These are phyloP conservation scores for Orientallactaga bullata DNA, from an alignment of 2,113 vertebrate genomes.

Conservation along the genomic window DNA sequence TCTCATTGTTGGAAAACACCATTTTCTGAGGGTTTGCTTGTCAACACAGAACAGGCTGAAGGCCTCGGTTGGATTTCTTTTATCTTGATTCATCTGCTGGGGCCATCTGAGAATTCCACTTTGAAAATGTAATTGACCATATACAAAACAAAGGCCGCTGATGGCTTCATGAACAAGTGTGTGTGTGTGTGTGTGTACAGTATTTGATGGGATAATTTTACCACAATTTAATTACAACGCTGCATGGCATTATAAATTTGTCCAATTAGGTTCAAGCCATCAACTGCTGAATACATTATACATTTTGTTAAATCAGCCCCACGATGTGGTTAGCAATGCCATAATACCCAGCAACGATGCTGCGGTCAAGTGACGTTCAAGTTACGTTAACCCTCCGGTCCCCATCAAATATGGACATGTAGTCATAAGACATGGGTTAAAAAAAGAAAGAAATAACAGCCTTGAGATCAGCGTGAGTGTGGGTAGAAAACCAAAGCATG, in stretches of 20 bases:
- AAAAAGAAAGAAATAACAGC: background rate
- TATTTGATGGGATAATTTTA: constrained; percentile 70
- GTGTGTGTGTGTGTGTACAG: background rate
- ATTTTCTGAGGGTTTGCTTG: constrained; percentile 52
- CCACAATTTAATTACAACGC: constrained; percentile 61
- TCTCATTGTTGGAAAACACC: constrained; percentile 64
- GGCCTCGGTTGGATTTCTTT: constrained; percentile 26
- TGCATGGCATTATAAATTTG: constrained; percentile 72
- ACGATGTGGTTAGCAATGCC: background rate
- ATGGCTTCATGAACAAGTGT: background rate
- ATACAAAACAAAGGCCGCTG: constrained; percentile 65
- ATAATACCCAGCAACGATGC: background rate
- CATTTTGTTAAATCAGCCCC: constrained; percentile 59
- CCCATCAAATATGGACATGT: background rate
- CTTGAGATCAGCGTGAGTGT: background rate
- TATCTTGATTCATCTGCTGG: constrained; percentile 53
- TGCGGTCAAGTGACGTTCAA: background rate
- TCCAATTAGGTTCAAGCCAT: constrained; percentile 74
- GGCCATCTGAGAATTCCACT: constrained; percentile 46
- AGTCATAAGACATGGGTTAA: rapidly evolving
- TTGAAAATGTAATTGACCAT: constrained; percentile 65
- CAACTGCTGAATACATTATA: constrained; percentile 61
- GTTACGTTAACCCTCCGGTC: background rate
- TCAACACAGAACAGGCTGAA: constrained; percentile 53
- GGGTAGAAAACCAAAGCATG: background rate